Percentiles rank a stretch among this genome's conserved stretches.
Conservation (phyloP, 2,797 vertebrate genomes). For the Anolis apletophallus region DNA sequence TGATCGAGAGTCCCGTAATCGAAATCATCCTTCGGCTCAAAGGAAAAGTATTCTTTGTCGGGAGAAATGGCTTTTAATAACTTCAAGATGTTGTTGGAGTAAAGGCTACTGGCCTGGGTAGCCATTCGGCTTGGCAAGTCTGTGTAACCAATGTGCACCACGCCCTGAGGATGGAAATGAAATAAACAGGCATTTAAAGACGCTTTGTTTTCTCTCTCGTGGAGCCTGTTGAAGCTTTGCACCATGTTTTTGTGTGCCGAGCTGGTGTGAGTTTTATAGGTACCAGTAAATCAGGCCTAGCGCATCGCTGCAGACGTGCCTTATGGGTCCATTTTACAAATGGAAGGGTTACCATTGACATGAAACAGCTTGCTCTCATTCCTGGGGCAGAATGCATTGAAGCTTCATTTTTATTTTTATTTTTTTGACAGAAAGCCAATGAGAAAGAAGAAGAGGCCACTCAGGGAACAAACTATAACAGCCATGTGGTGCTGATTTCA, state of each 20-base stretch:
- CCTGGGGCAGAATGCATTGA: slow-evolving; percentile 59
- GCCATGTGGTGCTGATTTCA: slow-evolving; percentile 75
- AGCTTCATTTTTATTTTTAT: too few relatives aligned
- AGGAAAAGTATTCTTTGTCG: slow-evolving; percentile 86
- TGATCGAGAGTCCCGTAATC: slow-evolving; percentile 82
- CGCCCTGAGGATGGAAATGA: slow-evolving; percentile 78
- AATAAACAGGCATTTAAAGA: slow-evolving; percentile 56
- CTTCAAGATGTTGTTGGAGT: slow-evolving; percentile 88
- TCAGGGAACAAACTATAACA: slow-evolving; percentile 62
- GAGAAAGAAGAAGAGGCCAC: slow-evolving; percentile 47
- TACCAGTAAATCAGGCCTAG: slow-evolving; percentile 61
- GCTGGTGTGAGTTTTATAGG: slow-evolving; percentile 51
- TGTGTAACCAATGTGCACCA: slow-evolving; percentile 85
- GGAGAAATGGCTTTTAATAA: slow-evolving; percentile 88
- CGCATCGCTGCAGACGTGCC: slow-evolving; percentile 55
- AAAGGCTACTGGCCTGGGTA: slow-evolving; percentile 87
- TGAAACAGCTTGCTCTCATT: slow-evolving; percentile 59
- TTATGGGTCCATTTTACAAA: slow-evolving; percentile 69
- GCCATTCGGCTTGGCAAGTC: slow-evolving; percentile 88
- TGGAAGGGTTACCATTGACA: slow-evolving; percentile 62
- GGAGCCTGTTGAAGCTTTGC: slow-evolving; percentile 51
- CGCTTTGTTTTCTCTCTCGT: slow-evolving; percentile 38
- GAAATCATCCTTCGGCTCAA: slow-evolving; percentile 83
- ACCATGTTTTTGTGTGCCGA: slow-evolving; percentile 48
- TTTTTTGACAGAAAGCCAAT: slow-evolving; percentile 70